Evolutionary conservation across 2,113 vertebrate genomes (phyloP).

Genomic region (Aptenodytes forsteri): DNA sequence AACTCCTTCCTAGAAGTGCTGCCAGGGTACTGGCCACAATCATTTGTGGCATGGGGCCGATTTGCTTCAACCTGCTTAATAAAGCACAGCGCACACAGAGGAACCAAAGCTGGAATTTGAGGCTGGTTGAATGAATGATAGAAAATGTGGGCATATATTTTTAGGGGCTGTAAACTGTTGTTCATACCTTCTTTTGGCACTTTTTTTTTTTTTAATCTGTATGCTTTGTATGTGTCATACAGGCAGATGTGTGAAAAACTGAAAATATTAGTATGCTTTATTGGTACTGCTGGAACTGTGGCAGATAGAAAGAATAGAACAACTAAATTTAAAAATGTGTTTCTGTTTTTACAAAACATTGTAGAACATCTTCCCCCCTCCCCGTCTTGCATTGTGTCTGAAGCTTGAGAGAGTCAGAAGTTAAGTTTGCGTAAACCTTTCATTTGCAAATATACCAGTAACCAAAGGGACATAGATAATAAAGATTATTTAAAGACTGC

Average conservation of each 20-base stretch:
- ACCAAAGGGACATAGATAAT: not conserved
- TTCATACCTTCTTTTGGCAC: not conserved
- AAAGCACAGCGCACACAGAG: not conserved
- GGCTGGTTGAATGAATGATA: slow-evolving; percentile 4
- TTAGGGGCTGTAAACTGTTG: not conserved
- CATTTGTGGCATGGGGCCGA: not conserved
- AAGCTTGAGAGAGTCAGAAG: not conserved
- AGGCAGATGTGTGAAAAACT: not conserved
- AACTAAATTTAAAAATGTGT: not conserved
- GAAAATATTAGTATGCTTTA: not conserved
- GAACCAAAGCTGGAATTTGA: not conserved
- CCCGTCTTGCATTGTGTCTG: not conserved
- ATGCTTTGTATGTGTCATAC: not conserved
- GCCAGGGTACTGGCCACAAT: not conserved
- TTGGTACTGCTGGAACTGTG: not conserved
- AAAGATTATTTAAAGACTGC: not conserved
- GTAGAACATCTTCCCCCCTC: not conserved
- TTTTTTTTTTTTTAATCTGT: not conserved
- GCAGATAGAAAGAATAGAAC: not conserved
- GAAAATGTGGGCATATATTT: not conserved
- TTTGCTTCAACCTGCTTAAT: slow-evolving; percentile 30
- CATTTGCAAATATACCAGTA: not conserved
- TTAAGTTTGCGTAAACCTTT: not conserved
- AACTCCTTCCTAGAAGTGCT: not conserved
- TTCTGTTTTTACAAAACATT: not conserved